Conservation (phyloP, 2,888 invertebrate species). For the Diadegma fenestrale region DNA sequence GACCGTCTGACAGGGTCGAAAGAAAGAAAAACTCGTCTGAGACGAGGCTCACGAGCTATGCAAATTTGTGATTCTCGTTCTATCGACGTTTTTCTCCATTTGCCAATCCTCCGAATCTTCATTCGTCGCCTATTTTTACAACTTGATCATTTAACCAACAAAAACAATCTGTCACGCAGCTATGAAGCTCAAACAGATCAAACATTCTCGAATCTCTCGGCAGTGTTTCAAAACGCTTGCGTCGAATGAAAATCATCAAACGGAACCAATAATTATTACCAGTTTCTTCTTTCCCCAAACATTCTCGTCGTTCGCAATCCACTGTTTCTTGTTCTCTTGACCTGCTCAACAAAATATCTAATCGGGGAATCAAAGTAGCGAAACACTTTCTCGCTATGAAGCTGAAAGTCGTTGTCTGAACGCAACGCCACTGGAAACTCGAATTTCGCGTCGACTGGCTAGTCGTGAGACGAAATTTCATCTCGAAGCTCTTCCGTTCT, state of each 20-base stretch:
- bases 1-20: slow-evolving; percentile 81
- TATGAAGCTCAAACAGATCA: neutral
- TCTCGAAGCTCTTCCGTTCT: slow-evolving; percentile 24
- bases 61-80: slow-evolving; percentile 46
- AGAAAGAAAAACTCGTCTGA: slow-evolving; percentile 78
- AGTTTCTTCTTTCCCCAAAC: slow-evolving; percentile 1
- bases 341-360: slow-evolving; percentile 44
- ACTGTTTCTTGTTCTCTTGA: neutral
- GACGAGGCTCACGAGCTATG: slow-evolving; percentile 70
- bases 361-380: slow-evolving; percentile 42
- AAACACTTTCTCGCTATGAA: slow-evolving; percentile 22
- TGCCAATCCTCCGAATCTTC: slow-evolving; percentile 27
- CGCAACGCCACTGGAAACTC: neutral
- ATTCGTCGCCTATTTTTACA: slow-evolving; percentile 19
- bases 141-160: neutral
- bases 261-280: neutral
- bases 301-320: neutral
- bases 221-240: neutral
- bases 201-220: slow-evolving; percentile 10
- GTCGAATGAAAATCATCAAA: neutral
- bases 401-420: neutral
- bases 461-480: neutral
- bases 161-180: slow-evolving; percentile 2
- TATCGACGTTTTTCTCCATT: neutral
- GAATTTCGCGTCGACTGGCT: too few relatives aligned